Base-by-base conservation (phyloP, 2,113 vertebrate species). In the Bujurquina vittata region DNA sequence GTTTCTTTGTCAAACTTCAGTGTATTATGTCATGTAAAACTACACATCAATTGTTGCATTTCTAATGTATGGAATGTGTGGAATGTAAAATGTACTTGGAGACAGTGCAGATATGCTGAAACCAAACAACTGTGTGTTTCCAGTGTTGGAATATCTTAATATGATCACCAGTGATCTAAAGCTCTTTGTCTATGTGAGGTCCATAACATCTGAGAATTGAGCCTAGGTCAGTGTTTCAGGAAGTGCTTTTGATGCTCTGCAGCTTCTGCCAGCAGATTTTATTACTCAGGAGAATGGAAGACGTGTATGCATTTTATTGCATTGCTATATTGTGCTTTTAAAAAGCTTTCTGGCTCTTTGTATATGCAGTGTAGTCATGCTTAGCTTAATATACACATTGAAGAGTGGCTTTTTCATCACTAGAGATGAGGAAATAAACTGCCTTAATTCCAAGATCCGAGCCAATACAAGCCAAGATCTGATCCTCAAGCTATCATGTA, bases 191-290 rank as follows among this genome's bases (percentile, higher is more conserved):
- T 31, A 12, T 52, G 65, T 72, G 65, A 72, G 65, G 23, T 31
- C 23, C 18, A 5, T 62, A 58, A 58, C 1, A 17, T 58, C 7
- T 43, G 55, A 40, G 26, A 40, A 6, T 35, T 23, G 35, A 56
- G 29, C 49, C 52, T 23, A 31, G 26, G 35, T n/a, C 22, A 14
- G 33, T 7, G 29, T 55, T 67, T 79, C 17, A 57, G 11, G 37
- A 69, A 57, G 33, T 43, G 69, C 67, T 74, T 18, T 11, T 75
- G 18, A 54, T 57, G 77, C 72, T 79, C 63, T 80, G 75, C 78
- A 75, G 83, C 54, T 83, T 80, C 18, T 74, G 49, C 43, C 22
- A 40, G 15, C 57, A 43, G 54, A 31, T 59, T 54, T 31, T 46
- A 49, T 52, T 11, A 57, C 49, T 59, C 20, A 18, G 46, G 4